Conservation (phyloP, 1,140 invertebrate genomes). For the Tetramorium alpestre region DNA sequence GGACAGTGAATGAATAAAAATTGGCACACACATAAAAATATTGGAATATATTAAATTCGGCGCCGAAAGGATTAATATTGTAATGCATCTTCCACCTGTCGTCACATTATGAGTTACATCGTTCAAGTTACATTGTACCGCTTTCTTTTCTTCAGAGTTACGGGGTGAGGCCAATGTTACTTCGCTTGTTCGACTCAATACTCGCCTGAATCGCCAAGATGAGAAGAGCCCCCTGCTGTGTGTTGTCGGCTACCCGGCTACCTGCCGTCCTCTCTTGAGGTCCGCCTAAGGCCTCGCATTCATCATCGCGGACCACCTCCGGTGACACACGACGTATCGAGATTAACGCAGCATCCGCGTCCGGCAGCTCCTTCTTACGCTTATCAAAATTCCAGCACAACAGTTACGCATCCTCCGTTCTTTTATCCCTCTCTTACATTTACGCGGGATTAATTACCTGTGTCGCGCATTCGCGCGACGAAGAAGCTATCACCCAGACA, state of each 20-base stretch:
- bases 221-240: conserved; percentile 75
- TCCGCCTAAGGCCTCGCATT: conserved; percentile 74
- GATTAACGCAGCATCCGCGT: conserved; percentile 69
- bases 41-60: neutral
- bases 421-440: neutral
- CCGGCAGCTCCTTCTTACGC: conserved; percentile 58
- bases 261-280: conserved; percentile 63
- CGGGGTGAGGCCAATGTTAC: conserved; percentile 38
- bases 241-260: conserved; percentile 75
- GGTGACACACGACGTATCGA: conserved; percentile 74
- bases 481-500: neutral
- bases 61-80: neutral
- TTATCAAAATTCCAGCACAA: conserved; percentile 44
- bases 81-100: conserved; percentile 40
- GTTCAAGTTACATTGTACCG: conserved; percentile 12
- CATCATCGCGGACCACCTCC: conserved; percentile 81
- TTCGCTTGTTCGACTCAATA: conserved; percentile 40
- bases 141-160: conserved; percentile 47
- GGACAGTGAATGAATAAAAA: neutral
- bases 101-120: conserved; percentile 49
- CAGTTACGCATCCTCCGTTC: neutral
- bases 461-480: neutral
- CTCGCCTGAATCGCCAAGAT: conserved; percentile 50
- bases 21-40: neutral
- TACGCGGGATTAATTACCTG: conserved; percentile 15